Percentiles rank a stretch among this genome's conserved stretches.
Evolutionary conservation across 2,888 invertebrate species (phyloP).

Genomic region (Cantharis rustica): DNA sequence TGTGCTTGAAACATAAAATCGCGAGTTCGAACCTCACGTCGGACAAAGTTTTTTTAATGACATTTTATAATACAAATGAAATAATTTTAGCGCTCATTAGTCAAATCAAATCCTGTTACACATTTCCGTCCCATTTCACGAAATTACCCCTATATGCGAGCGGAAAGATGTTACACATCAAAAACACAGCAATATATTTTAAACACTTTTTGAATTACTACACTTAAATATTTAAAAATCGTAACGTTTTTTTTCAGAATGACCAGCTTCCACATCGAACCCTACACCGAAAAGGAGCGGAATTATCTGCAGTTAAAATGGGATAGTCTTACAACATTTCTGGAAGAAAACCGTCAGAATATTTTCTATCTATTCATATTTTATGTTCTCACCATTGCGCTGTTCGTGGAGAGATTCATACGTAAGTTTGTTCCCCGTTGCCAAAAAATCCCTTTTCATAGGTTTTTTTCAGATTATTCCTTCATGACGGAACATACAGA

Average conservation of each 20-base stretch:
- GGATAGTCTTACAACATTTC: constrained; percentile 86
- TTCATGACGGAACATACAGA: constrained; percentile 97
- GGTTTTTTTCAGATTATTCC: constrained; percentile 74
- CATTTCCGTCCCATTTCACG: too few relatives aligned
- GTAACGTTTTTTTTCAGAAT: constrained; percentile 62
- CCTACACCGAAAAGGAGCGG: constrained; percentile 70
- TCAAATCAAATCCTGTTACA: too few relatives aligned
- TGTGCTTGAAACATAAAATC: too few relatives aligned
- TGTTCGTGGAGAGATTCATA: constrained; percentile 95
- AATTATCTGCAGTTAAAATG: constrained; percentile 78
- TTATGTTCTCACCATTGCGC: constrained; percentile 89
- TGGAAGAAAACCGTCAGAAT: constrained; percentile 95
- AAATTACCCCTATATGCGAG: too few relatives aligned
- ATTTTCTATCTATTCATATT: constrained; percentile 94
- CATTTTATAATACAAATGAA: too few relatives aligned
- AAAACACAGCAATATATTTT: too few relatives aligned
- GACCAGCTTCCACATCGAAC: constrained; percentile 92
- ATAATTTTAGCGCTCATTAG: too few relatives aligned
- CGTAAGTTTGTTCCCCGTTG: constrained; percentile 63
- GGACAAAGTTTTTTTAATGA: too few relatives aligned
- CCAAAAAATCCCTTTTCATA: neutral
- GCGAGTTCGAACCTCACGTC: too few relatives aligned
- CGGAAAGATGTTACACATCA: too few relatives aligned
- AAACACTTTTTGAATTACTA: too few relatives aligned
- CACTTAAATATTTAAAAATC: too few relatives aligned